Evolutionary conservation across 2,888 invertebrate genomes (phyloP).

Genomic region (Hanleya hanleyi): DNA sequence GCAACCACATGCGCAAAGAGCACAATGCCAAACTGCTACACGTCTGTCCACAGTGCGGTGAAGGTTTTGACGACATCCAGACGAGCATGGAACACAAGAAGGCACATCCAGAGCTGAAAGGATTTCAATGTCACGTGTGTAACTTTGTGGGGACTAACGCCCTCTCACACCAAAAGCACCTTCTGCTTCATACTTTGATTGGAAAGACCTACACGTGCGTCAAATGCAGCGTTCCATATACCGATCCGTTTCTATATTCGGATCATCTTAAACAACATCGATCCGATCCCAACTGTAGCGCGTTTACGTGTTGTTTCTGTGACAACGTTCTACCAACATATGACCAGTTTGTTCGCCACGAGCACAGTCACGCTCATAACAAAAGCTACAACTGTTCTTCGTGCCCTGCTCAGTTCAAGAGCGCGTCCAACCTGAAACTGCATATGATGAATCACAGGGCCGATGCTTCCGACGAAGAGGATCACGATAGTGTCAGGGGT

Average conservation of each 20-base stretch:
- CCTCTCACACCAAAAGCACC: constrained; percentile 52
- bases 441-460: constrained; percentile 48
- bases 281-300: constrained; percentile 40
- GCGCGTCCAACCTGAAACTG: constrained; percentile 47
- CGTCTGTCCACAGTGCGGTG: constrained; percentile 57
- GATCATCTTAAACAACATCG: constrained; percentile 55
- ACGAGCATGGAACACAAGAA: constrained; percentile 54
- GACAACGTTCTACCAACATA: constrained; percentile 43
- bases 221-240: constrained; percentile 48
- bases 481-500: not conserved
- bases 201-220: constrained; percentile 45
- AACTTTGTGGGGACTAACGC: constrained; percentile 54
- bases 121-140: constrained; percentile 52
- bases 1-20: constrained; percentile 54
- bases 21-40: constrained; percentile 48
- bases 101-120: constrained; percentile 49
- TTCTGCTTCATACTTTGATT: constrained; percentile 43
- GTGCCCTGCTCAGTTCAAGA: constrained; percentile 51
- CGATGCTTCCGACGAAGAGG: constrained; percentile 8
- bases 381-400: constrained; percentile 45
- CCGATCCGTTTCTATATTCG: constrained; percentile 57
- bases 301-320: constrained; percentile 59
- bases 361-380: constrained; percentile 54
- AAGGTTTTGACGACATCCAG: constrained; percentile 44
- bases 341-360: constrained; percentile 56